These are phyloP conservation scores for Hirudinaria manillensis DNA, from an alignment of 2,888 invertebrate genomes.

Conservation along the genomic window DNA sequence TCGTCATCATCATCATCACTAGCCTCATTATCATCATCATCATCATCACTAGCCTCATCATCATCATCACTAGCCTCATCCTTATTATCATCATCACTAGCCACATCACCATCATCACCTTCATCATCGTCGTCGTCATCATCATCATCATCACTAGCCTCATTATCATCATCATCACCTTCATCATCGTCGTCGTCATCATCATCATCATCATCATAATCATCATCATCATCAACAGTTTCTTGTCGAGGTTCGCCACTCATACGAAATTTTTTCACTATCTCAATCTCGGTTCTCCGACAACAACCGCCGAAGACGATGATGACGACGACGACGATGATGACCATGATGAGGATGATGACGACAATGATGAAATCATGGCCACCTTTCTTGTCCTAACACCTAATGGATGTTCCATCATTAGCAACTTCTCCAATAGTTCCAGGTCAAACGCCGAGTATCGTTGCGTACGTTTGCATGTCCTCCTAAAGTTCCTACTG, in stretches of 20 bases:
- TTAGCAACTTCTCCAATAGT: too few relatives aligned
- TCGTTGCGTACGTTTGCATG: too few relatives aligned
- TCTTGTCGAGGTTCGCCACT: neutral
- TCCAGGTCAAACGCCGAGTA: too few relatives aligned
- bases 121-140: conserved; percentile 1
- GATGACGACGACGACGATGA: neutral
- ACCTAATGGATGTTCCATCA: too few relatives aligned
- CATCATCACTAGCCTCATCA: neutral
- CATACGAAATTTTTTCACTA: neutral
- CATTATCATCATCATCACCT: neutral
- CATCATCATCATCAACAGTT: neutral
- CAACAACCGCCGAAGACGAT: neutral
- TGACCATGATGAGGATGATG: neutral
- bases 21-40: neutral
- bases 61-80: neutral
- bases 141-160: neutral
- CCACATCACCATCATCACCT: neutral
- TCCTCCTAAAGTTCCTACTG: too few relatives aligned
- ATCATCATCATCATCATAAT: neutral
- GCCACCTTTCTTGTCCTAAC: too few relatives aligned
- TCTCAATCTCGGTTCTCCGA: neutral
- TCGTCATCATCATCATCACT: neutral
- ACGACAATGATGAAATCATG: too few relatives aligned
- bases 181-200: neutral
- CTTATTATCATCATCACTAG: neutral